A percentile compares a stretch with the other conserved stretches of the same genome.
phyloP scores from a whole-genome alignment of 2,797 vertebrate genomes.

The Ctenochaetus hawaiiensis region DNA sequence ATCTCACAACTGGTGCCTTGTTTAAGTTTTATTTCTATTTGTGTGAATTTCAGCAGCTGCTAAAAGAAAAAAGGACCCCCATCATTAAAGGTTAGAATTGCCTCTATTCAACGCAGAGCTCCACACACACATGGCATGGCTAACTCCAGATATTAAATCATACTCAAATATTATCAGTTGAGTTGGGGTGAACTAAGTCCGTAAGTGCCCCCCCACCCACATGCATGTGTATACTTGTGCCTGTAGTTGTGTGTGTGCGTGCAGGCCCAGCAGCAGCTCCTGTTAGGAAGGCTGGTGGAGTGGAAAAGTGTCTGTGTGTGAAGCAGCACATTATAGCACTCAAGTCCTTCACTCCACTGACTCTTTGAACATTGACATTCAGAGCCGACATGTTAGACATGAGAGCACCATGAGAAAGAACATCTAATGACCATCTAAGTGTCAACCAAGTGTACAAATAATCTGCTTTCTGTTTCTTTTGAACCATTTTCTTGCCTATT shows the following conservation, averaged over 20 bases:
- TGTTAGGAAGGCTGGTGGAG: conserved; percentile 72
- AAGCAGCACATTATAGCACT: conserved; percentile 56
- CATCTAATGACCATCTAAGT: conserved; percentile 59
- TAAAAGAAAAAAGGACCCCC: conserved; percentile 41
- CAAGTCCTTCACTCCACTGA: conserved; percentile 67
- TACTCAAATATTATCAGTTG: conserved; percentile 36
- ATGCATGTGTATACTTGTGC: conserved; percentile 19
- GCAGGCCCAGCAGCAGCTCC: conserved; percentile 52
- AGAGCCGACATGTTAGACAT: conserved; percentile 51
- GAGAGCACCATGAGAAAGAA: conserved; percentile 40
- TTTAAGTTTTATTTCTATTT: conserved; percentile 71
- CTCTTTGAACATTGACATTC: conserved; percentile 62
- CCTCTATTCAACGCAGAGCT: conserved; percentile 64
- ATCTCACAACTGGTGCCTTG: conserved; percentile 54
- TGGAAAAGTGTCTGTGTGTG: conserved; percentile 68
- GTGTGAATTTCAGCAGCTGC: conserved; percentile 63
- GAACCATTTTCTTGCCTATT: conserved; percentile 32
- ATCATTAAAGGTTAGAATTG: conserved; percentile 68
- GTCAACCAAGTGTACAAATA: conserved; percentile 39
- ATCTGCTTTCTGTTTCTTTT: conserved; percentile 31
- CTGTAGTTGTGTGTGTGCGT: conserved; percentile 23
- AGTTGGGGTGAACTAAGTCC: conserved; percentile 10
- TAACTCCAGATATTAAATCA: conserved; percentile 59
- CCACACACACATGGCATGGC: conserved; percentile 46
- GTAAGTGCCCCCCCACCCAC: not conserved